Base-by-base conservation (phyloP, 2,797 vertebrate species). In the Phoeniculus purpureus region DNA sequence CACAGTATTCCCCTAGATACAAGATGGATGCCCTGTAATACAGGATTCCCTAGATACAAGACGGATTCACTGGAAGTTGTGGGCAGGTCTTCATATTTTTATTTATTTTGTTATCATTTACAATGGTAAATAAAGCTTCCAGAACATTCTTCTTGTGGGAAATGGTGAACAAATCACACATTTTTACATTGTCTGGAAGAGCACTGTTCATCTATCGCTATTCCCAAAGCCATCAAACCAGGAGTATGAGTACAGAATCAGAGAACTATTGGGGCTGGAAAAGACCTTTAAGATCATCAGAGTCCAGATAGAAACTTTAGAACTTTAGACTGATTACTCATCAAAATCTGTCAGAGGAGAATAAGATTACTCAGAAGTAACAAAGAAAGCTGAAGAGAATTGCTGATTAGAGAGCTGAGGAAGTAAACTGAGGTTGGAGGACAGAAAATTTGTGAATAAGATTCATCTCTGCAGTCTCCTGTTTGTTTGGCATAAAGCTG, bases 351-450 rank as follows among this genome's bases (percentile, higher is more conserved):
- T 40, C 12, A 15, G 37, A 73, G 31, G 58, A 68, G 29, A 76
- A 12, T 17, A 68, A 55, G 16, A 55, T 4, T 31, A 26, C 25
- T 59, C 73, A 74, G 64, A 48, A 70, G 29, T 27, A 71, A 60
- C 12, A 40, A 34, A 43, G 17, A 40, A 0, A 72, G 21, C 15
- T 48, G 19, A 83, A 60, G 48, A 80, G 19, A 67, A 71, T 7
- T 40, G 32, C n/a, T 5, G 3, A 54, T 55, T 55, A 64, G 22
- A 64, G n/a, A 45, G 13, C 8, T 52, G 52, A 59, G 15, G 23
- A 12, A 32, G 31, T 61, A 43, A 67, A 26, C 4, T 1, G 1
- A 3, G 20, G 5, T 4, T 3, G 11, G n/a, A 48, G 6, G 8
- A 16, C 58, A 27, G 7, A 27, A 52, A 37, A 18, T 5, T 14